phyloP scores from a whole-genome alignment of 2,113 vertebrate genomes.

The Lutjanus erythropterus region DNA sequence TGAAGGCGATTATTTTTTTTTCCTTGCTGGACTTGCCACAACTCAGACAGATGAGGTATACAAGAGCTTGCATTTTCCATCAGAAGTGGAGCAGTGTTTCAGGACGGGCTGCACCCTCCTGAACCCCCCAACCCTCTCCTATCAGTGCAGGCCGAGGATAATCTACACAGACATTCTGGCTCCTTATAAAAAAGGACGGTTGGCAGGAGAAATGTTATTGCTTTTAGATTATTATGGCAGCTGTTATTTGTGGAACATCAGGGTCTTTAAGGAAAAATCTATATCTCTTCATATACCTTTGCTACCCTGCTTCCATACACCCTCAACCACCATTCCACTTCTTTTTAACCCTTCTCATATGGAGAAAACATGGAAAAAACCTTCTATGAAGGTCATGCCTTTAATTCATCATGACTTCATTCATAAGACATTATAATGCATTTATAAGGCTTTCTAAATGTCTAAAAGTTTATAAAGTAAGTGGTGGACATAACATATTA shows the following conservation, averaged over 20 bases:
- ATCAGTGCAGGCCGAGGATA: constrained; percentile 39
- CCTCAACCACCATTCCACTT: neutral
- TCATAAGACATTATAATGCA: too few relatives aligned
- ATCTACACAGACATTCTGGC: constrained; percentile 51
- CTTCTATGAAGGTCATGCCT: too few relatives aligned
- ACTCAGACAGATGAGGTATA: constrained; percentile 32
- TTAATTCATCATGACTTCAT: too few relatives aligned
- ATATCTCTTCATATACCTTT: constrained; percentile 34
- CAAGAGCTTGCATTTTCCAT: constrained; percentile 39
- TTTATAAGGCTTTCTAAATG: too few relatives aligned
- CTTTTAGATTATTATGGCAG: constrained; percentile 52
- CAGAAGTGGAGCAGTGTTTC: constrained; percentile 37
- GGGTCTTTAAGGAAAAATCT: constrained; percentile 46
- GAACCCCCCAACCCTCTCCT: neutral
- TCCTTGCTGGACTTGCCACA: constrained; percentile 14
- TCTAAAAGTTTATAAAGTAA: too few relatives aligned
- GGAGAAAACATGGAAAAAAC: too few relatives aligned
- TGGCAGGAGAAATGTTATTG: constrained; percentile 48
- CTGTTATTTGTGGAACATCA: constrained; percentile 53
- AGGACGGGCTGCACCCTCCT: constrained; percentile 12
- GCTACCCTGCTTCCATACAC: neutral
- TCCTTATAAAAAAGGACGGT: constrained; percentile 27
- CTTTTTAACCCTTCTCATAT: neutral
- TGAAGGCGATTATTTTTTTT: constrained; percentile 23
- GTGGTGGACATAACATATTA: too few relatives aligned